A percentile compares a stretch with the other conserved stretches of the same genome.
Conservation (phyloP, 2,113 vertebrate species). For the Seriola rivoliana region DNA sequence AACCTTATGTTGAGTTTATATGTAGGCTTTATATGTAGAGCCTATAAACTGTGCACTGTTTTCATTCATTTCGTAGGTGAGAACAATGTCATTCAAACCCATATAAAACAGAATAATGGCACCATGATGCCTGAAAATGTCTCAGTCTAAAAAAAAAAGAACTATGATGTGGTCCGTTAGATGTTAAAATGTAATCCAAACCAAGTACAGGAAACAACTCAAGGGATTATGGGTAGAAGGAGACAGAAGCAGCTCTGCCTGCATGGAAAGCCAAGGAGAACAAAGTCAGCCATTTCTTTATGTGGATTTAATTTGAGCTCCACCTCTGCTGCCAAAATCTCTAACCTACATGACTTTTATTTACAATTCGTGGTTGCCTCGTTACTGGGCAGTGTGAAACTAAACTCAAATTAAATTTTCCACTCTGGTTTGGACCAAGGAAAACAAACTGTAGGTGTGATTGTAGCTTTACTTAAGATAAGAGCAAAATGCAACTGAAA, state of each 20-base stretch:
- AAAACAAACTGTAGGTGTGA: conserved; percentile 78
- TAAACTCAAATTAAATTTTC: conserved; percentile 67
- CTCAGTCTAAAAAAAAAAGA: background rate
- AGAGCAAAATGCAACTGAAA: conserved; percentile 47
- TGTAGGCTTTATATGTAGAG: background rate
- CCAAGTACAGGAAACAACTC: conserved; percentile 41
- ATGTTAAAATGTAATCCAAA: conserved; percentile 57
- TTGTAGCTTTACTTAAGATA: conserved; percentile 68
- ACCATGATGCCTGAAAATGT: conserved; percentile 25
- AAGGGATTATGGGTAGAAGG: conserved; percentile 56
- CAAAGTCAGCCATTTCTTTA: conserved; percentile 39
- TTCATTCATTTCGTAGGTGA: conserved; percentile 18
- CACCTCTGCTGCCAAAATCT: conserved; percentile 59
- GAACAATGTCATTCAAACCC: background rate
- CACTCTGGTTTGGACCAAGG: conserved; percentile 59
- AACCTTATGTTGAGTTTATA: background rate
- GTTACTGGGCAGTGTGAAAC: conserved; percentile 62
- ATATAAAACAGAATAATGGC: conserved; percentile 29
- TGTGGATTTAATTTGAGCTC: conserved; percentile 54
- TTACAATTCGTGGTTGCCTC: conserved; percentile 57
- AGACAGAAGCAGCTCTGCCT: conserved; percentile 32
- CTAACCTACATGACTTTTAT: conserved; percentile 54
- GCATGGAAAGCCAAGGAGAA: conserved; percentile 33
- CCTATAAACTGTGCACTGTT: background rate
- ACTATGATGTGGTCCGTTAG: conserved; percentile 58